Conservation (phyloP, 2,113 vertebrate genomes). For the Sinosuthora webbiana region DNA sequence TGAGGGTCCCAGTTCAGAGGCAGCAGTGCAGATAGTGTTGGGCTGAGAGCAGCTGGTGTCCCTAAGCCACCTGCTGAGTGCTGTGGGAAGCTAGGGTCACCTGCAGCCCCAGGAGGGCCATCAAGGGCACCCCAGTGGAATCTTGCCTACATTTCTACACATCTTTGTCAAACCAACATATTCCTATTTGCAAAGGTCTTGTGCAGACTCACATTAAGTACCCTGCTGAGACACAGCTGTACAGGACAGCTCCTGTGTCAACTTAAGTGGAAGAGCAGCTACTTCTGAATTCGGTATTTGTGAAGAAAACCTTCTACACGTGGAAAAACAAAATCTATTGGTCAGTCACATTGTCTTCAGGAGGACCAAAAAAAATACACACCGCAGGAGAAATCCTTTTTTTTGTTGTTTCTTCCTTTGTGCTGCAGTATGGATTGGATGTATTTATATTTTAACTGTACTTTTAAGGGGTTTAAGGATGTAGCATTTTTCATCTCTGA, state of each 20-base stretch:
- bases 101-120: not conserved
- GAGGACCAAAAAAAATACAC: not conserved
- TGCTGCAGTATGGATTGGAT: not conserved
- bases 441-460: not conserved
- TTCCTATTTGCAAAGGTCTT: not conserved
- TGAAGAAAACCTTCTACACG: not conserved
- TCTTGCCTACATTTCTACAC: not conserved
- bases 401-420: not conserved
- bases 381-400: not conserved
- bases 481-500: not conserved
- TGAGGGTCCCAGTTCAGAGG: fast-evolving
- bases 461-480: not conserved
- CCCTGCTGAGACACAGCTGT: fast-evolving
- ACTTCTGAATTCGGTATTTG: not conserved
- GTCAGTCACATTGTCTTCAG: not conserved
- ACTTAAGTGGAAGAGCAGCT: not conserved
- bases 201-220: fast-evolving
- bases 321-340: not conserved
- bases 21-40: fast-evolving
- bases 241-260: not conserved
- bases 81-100: not conserved
- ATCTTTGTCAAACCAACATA: fast-evolving
- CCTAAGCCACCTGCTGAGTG: not conserved
- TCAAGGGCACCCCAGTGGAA: not conserved
- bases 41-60: not conserved